A percentile compares a stretch with the other conserved stretches of the same genome.
phyloP scores from a whole-genome alignment of 1,140 invertebrate genomes.

The Triops cancriformis region DNA sequence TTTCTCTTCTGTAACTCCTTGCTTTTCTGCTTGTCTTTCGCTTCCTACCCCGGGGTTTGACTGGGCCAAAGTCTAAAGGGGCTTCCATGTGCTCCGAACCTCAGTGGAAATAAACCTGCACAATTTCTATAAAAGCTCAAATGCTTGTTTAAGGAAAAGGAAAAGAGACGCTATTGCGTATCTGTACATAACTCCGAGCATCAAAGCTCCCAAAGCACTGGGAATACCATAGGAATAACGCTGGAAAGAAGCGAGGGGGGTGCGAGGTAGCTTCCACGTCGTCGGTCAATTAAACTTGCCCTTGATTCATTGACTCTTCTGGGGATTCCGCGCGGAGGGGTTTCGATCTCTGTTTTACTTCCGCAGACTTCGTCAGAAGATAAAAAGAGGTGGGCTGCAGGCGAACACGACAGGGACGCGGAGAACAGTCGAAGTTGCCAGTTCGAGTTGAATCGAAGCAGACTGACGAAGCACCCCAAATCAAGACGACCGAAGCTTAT shows the following conservation, averaged over 20 bases:
- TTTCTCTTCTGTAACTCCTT: neutral
- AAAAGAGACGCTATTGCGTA: neutral
- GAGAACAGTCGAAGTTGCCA: neutral
- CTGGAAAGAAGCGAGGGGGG: neutral
- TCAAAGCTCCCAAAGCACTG: neutral
- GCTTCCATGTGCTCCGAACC: neutral
- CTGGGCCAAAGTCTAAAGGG: too few relatives aligned
- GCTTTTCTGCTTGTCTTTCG: too few relatives aligned
- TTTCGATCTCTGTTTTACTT: neutral
- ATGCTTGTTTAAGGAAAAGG: neutral
- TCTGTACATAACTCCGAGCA: neutral
- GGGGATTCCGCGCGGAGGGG: neutral
- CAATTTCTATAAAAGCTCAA: neutral
- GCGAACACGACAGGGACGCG: neutral
- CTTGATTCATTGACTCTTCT: slow-evolving; percentile 10
- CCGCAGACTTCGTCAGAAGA: neutral
- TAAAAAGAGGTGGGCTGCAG: neutral
- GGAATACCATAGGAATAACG: neutral
- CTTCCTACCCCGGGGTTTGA: too few relatives aligned
- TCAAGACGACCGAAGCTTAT: neutral
- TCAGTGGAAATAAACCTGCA: neutral
- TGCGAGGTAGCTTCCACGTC: neutral
- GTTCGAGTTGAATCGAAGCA: neutral
- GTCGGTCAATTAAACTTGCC: slow-evolving; percentile 13
- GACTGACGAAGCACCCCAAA: slow-evolving; percentile 2